Conservation (phyloP, 2,797 vertebrate species). For the Leptatherina wallacei region DNA sequence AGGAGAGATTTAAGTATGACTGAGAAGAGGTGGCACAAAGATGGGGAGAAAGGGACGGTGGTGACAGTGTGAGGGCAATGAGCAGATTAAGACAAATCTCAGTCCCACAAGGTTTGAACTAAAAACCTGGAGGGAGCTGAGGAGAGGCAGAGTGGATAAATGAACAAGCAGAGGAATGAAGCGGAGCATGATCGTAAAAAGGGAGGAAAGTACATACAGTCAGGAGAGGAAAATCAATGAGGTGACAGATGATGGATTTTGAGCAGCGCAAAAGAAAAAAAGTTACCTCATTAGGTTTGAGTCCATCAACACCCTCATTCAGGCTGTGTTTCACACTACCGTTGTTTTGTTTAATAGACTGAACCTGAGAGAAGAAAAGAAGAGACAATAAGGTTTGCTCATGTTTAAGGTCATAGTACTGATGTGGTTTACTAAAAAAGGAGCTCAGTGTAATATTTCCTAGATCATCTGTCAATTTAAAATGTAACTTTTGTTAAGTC, state of each 20-base stretch:
- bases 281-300: conserved; percentile 86
- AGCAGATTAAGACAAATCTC: conserved; percentile 53
- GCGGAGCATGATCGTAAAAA: background rate
- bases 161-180: conserved; percentile 8
- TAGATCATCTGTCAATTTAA: too few relatives aligned
- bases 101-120: conserved; percentile 20
- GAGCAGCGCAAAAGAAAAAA: background rate
- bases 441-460: background rate
- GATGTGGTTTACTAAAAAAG: background rate
- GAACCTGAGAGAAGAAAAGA: conserved; percentile 80
- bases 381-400: background rate
- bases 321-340: conserved; percentile 87
- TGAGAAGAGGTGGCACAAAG: background rate
- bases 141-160: conserved; percentile 22
- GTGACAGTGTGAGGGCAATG: conserved; percentile 26
- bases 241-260: background rate
- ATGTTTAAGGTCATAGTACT: background rate
- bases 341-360: conserved; percentile 93
- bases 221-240: conserved; percentile 2
- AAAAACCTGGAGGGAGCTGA: conserved; percentile 31
- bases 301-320: conserved; percentile 82
- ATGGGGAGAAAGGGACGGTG: background rate
- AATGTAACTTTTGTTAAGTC: too few relatives aligned
- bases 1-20: conserved; percentile 14
- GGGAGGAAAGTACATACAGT: background rate